Conservation (phyloP, 2,797 vertebrate genomes). For the Pogoniulus pusillus region DNA sequence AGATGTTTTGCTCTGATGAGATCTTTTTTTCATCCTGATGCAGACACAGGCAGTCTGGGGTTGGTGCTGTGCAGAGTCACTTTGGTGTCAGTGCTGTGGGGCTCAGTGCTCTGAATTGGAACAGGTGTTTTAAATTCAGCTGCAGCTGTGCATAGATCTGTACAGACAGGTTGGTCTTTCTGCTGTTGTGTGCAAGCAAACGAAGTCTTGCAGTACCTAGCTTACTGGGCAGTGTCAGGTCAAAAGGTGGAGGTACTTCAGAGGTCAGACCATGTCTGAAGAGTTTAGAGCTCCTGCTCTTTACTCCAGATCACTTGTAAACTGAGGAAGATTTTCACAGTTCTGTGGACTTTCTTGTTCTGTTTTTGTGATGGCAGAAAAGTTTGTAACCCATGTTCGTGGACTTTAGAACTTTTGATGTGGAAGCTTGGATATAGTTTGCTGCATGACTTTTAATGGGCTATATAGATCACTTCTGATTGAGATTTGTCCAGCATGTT, state of each 20-base stretch:
- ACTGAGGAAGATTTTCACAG: not conserved
- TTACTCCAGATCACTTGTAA: not conserved
- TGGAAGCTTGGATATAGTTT: not conserved
- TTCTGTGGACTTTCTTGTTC: not conserved
- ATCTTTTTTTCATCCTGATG: not conserved
- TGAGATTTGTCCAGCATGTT: not conserved
- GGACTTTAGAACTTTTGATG: not conserved
- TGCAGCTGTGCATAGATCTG: not conserved
- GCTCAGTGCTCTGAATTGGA: too few species aligned
- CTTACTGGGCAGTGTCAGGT: not conserved
- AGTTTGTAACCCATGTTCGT: not conserved
- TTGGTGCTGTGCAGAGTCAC: not conserved
- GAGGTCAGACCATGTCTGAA: not conserved
- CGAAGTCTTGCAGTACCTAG: not conserved
- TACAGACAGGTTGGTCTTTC: not conserved
- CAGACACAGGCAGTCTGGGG: too few species aligned
- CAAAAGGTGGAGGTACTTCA: not conserved
- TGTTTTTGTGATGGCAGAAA: not conserved
- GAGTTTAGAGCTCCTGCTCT: not conserved
- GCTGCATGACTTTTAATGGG: not conserved
- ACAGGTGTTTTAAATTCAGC: not conserved
- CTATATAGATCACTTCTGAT: not conserved
- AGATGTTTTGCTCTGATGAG: not conserved
- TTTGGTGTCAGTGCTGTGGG: not conserved
- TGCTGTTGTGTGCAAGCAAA: rapidly evolving